phyloP scores from a whole-genome alignment of 2,797 vertebrate species.

The Molothrus ater region DNA sequence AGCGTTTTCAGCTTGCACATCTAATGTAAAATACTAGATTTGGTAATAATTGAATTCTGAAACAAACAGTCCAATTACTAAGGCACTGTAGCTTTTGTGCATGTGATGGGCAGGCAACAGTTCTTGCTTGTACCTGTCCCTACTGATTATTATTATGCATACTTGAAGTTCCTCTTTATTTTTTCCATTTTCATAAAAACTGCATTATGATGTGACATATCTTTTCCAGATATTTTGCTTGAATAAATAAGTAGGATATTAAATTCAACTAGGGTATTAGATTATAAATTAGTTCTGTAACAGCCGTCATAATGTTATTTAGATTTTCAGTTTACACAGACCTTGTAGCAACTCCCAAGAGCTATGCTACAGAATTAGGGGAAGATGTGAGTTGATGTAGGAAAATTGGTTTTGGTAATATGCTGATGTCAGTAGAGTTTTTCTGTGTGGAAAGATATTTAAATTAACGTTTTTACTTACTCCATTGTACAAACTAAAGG shows the following conservation, averaged over 20 bases:
- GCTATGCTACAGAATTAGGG: slow-evolving; percentile 94
- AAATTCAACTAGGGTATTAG: slow-evolving; percentile 93
- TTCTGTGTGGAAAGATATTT: slow-evolving; percentile 80
- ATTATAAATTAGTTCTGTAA: slow-evolving; percentile 99
- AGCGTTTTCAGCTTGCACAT: slow-evolving; percentile 73
- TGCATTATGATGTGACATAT: slow-evolving; percentile 79
- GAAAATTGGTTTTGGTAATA: slow-evolving; percentile 99
- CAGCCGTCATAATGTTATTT: slow-evolving; percentile 95
- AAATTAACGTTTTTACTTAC: slow-evolving; percentile 76
- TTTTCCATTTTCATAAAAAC: slow-evolving; percentile 75
- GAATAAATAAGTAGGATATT: slow-evolving; percentile 85
- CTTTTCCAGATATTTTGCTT: slow-evolving; percentile 84
- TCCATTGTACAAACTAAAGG: slow-evolving; percentile 71
- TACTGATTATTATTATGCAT: slow-evolving; percentile 59
- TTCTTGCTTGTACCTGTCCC: slow-evolving; percentile 76
- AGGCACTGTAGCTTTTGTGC: slow-evolving; percentile 58
- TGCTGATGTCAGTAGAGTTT: slow-evolving; percentile 90
- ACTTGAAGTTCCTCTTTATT: slow-evolving; percentile 75
- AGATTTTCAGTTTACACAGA: slow-evolving; percentile 94
- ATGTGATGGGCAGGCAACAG: slow-evolving; percentile 33
- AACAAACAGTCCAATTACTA: slow-evolving; percentile 71
- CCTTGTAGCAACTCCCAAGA: slow-evolving; percentile 95
- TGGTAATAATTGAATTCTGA: slow-evolving; percentile 74
- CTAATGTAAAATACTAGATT: slow-evolving; percentile 71
- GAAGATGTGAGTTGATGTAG: slow-evolving; percentile 98